Percentiles rank a stretch among this genome's conserved stretches.
phyloP scores from a whole-genome alignment of 2,797 vertebrate species.

The Malacoctenus gilli region DNA sequence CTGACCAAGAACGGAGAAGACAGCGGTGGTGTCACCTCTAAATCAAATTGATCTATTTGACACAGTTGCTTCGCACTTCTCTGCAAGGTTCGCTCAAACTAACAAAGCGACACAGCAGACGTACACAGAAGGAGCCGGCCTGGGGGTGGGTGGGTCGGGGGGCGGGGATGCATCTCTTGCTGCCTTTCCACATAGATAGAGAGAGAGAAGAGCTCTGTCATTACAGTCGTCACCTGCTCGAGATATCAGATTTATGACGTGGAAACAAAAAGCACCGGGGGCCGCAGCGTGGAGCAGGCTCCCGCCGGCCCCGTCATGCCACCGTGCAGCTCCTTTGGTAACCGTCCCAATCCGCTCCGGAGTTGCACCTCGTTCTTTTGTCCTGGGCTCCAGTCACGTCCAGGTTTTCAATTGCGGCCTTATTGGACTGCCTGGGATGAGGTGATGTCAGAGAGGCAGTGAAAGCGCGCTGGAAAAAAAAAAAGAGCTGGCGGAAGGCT shows the following conservation, averaged over 20 bases:
- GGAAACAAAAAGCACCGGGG: slow-evolving; percentile 68
- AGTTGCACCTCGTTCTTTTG: slow-evolving; percentile 70
- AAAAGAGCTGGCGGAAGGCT: too few species aligned
- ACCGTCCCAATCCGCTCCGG: slow-evolving; percentile 30
- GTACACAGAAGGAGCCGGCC: background rate
- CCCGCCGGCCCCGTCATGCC: slow-evolving; percentile 51
- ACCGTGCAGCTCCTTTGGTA: slow-evolving; percentile 60
- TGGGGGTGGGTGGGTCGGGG: too few species aligned
- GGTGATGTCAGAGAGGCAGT: slow-evolving; percentile 65
- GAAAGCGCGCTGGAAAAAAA: slow-evolving; percentile 39
- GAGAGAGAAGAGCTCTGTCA: slow-evolving; percentile 36
- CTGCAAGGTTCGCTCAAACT: too few species aligned
- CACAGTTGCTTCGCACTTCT: too few species aligned
- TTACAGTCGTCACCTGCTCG: slow-evolving; percentile 53
- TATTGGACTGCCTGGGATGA: slow-evolving; percentile 42
- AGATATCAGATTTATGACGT: slow-evolving; percentile 72
- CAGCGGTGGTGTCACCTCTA: too few species aligned
- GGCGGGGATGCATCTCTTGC: slow-evolving; percentile 41
- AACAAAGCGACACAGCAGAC: slow-evolving; percentile 30
- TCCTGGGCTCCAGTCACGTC: slow-evolving; percentile 35
- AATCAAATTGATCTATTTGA: background rate
- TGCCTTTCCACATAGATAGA: slow-evolving; percentile 29
- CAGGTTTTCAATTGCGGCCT: slow-evolving; percentile 43
- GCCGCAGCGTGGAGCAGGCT: slow-evolving; percentile 50
- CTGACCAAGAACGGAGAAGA: too few species aligned